Evolutionary conservation across 2,888 invertebrate genomes (phyloP).

Genomic region (Lasioglossum lativentre): DNA sequence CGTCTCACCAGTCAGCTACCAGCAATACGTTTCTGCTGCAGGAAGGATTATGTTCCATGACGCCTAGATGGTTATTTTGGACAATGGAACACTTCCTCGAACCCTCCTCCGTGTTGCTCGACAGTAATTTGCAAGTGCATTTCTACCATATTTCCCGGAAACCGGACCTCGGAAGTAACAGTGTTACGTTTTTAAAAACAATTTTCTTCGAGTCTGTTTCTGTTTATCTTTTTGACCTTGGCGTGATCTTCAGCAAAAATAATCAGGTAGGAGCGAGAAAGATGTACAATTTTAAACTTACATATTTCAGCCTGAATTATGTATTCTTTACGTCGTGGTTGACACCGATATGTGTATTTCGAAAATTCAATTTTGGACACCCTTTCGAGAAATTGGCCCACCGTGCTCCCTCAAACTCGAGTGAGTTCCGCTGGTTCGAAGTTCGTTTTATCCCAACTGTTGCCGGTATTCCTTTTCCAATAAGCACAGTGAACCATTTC

Average conservation of each 20-base stretch:
- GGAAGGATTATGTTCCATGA: neutral
- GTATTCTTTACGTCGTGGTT: no score
- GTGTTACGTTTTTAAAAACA: no score
- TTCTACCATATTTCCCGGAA: neutral
- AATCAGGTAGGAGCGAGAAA: no score
- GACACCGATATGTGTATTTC: no score
- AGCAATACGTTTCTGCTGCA: neutral
- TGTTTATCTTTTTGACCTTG: no score
- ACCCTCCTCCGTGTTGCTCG: neutral
- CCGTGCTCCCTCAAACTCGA: neutral
- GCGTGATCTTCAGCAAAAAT: no score
- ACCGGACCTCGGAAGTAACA: neutral
- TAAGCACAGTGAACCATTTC: constrained; percentile 15
- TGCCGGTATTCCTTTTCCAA: neutral
- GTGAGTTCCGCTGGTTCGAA: neutral
- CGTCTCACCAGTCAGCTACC: neutral
- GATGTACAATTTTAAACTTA: no score
- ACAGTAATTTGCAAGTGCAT: neutral
- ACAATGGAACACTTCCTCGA: neutral
- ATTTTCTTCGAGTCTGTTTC: no score
- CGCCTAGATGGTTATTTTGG: neutral
- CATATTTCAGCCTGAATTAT: no score
- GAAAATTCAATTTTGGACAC: neutral
- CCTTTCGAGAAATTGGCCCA: neutral
- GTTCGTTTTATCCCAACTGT: neutral